Evolutionary conservation across 2,113 vertebrate genomes (phyloP), one percentile per base, ranked within the genome.

Genomic region (Rattus norvegicus): DNA sequence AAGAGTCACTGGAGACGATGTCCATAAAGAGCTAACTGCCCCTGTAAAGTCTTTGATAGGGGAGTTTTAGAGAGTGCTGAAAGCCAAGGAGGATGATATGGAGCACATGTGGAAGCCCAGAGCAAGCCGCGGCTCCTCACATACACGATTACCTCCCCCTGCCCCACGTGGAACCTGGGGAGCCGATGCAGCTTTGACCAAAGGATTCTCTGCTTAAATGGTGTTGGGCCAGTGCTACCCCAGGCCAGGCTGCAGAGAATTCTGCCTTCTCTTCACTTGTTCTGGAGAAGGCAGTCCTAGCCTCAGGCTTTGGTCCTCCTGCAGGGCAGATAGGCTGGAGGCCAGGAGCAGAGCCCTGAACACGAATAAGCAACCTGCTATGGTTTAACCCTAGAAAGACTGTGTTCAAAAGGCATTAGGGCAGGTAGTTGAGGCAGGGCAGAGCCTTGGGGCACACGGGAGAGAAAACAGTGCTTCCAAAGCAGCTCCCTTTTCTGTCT

Each of bases 1-100:
- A 94, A 85, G 80, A 88, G 88, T 77, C 47, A 92, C 83, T 24
- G 0, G 19, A 91, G 88, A 95, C 75, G 49, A 54, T 39, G 92
- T 88, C 94, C 85, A 30, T 77, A 95, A 97, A 72, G 95, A 95
- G 95, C 87, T 8, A 5, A 0, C 56, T 67, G 97, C 91, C 90
- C 96, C 39, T 47, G 88, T 67, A 77, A 72, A 90, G 81, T 93
- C 93, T 96, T 92, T 97, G 93, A 96, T 43, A 95, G 96, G 96
- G 96, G 80, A 12, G 30, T 94, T 83, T 83, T 90, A 92, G 92
- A 90, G 92, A 95, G 92, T 22, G 24, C 89, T 33, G 83, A 84
- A 94, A 97, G 80, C 73, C 81, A 20, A 61, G 89, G 26, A 77
- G 88, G 92, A 43, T 19, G 47, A 63, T 19, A 52, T 0, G 1